Conservation (phyloP, 2,797 vertebrate species). For the Ptychobarbus kaznakovi region DNA sequence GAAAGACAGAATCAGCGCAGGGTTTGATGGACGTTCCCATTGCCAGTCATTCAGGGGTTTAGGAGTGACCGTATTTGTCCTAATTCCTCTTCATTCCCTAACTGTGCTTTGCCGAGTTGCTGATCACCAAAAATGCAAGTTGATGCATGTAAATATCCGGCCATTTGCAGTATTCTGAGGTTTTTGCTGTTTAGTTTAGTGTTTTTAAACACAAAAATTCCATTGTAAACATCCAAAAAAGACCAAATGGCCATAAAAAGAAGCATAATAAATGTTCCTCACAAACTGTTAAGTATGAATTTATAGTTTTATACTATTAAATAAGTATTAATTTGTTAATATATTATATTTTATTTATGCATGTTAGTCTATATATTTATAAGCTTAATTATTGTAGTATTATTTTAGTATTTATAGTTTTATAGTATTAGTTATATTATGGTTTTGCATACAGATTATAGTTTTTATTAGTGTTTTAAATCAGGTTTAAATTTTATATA, state of each 20-base stretch:
- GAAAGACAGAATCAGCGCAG: background rate
- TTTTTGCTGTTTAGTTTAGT: background rate
- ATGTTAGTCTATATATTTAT: no score
- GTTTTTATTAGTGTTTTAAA: no score
- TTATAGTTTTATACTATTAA: no score
- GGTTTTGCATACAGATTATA: background rate
- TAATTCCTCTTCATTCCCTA: background rate
- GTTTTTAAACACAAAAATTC: background rate
- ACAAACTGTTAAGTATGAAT: no score
- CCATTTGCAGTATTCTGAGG: background rate
- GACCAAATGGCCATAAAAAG: no score
- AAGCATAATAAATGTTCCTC: background rate
- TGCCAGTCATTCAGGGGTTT: background rate
- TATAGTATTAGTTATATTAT: background rate
- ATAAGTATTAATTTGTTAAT: no score
- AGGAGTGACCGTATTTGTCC: background rate
- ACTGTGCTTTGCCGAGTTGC: background rate
- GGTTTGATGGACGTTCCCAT: background rate
- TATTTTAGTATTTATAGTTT: no score
- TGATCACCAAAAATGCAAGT: background rate
- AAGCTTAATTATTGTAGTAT: no score
- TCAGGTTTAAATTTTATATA: no score
- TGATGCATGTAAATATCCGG: background rate
- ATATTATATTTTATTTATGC: no score
- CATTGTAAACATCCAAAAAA: background rate